Conservation (phyloP, 2,888 invertebrate genomes). For the Yponomeuta plumbellus region DNA sequence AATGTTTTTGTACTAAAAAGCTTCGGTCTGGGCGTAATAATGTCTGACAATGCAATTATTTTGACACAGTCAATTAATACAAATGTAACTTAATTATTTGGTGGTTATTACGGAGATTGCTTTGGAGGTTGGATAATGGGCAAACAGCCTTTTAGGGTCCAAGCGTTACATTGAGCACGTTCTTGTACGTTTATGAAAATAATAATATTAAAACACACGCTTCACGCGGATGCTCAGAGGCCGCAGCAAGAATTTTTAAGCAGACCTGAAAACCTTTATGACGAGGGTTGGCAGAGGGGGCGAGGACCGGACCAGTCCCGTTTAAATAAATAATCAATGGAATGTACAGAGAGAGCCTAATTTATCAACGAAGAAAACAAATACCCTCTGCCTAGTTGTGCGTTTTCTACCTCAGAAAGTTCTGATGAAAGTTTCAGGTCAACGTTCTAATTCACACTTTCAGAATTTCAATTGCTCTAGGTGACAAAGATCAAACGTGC, state of each 20-base stretch:
- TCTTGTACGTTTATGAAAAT: neutral
- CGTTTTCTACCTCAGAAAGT: neutral
- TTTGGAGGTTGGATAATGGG: neutral
- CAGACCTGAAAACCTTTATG: neutral
- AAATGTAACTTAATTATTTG: neutral
- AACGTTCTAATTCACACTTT: too few species aligned
- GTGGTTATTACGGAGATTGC: neutral
- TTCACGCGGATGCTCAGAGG: neutral
- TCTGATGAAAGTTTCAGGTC: neutral
- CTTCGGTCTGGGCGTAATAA: too few species aligned
- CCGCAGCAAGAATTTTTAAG: conserved; percentile 1
- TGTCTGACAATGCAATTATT: too few species aligned
- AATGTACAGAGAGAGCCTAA: neutral
- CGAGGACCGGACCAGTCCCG: neutral
- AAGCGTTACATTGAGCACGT: neutral
- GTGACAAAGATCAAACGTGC: neutral
- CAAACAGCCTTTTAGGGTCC: neutral
- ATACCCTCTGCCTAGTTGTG: neutral
- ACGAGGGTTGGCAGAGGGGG: neutral
- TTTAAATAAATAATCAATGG: conserved; percentile 4
- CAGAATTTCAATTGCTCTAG: neutral
- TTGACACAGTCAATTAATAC: too few species aligned
- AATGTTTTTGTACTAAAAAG: too few species aligned
- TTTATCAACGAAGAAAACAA: neutral
- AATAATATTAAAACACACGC: neutral